Evolutionary conservation across 2,113 vertebrate genomes (phyloP).

Genomic region (Mobula hypostoma): DNA sequence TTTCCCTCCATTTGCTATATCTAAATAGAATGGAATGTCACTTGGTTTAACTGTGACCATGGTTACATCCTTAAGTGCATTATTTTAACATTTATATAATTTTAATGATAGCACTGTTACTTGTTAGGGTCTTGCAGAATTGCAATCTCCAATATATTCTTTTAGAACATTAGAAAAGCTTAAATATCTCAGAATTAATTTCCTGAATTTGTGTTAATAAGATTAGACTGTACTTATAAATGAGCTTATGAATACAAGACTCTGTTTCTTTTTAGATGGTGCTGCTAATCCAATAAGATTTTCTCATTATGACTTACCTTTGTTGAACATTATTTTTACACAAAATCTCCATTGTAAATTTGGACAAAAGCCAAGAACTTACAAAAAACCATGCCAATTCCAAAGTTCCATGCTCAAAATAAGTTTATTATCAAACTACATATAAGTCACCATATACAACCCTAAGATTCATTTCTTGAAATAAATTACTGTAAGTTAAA

Average conservation of each 20-base stretch:
- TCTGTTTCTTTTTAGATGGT: not conserved
- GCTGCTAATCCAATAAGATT: not conserved
- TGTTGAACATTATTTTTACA: not conserved
- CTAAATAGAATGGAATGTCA: not conserved
- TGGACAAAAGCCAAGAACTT: not conserved
- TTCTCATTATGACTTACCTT: not conserved
- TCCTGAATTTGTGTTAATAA: conserved; percentile 22
- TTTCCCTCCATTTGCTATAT: not conserved
- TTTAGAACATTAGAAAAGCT: not conserved
- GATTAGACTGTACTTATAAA: not conserved
- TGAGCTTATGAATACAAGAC: not conserved
- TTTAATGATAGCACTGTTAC: not conserved
- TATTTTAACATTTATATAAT: not conserved
- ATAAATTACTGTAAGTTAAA: too few relatives aligned
- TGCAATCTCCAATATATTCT: not conserved
- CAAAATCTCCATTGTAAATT: not conserved
- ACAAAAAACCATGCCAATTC: not conserved
- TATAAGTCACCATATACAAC: too few relatives aligned
- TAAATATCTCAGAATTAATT: conserved; percentile 8
- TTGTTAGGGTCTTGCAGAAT: not conserved
- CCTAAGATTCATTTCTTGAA: too few relatives aligned
- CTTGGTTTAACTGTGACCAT: not conserved
- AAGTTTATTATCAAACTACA: too few relatives aligned
- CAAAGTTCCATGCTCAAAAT: too few relatives aligned
- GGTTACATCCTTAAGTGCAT: not conserved